Base-by-base conservation (phyloP, 2,797 vertebrate species). In the Danio aesculapii region DNA sequence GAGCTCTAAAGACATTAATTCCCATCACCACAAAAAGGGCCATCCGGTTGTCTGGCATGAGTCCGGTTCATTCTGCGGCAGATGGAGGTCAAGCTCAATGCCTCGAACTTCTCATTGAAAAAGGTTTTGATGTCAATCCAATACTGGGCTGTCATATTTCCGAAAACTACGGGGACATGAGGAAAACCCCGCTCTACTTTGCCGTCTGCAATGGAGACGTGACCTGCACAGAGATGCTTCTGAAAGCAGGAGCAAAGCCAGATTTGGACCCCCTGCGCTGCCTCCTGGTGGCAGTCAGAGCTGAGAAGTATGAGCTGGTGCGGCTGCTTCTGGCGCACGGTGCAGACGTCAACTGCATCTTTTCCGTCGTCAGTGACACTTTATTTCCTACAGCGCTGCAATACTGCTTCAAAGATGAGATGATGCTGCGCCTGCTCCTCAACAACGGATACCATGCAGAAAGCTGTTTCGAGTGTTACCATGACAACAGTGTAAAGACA, bases 291-390 rank as follows among this genome's bases (percentile, higher is more conserved):
- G 95, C 96, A 2, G 89, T 96, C 71, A 92, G 96, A 44, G 94
- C 94, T 14, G 92, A 91, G 69, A 91, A 91, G 79, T 91, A 95
- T 12, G 96, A 96, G 88, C 86, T 96, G 59, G 95, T 96, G 84
- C 87, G 90, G 64, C 86, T 96, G 83, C 90, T 98, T 17, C 92
- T 98, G 5, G 92, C 90, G 16, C 88, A 95, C 0, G 94, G 95
- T 67, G 95, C 96, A 0, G 92, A 97, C 0, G 95, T 96, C 81
- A 98, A 96, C 82, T 96, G 95, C 81, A 95, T 94, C 85, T 98
- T 97, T 82, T 94, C 92, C 78, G 88, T 89, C 21, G 87, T 97
- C 82, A 95, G 91, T 71, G 92, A 97, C 83, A 96, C 93, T 0
- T 83, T 88, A 76, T 98, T 98, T 85, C 96, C 96, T 81, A 96